Evolutionary conservation across 2,888 invertebrate genomes (phyloP).

Genomic region (Diarsia mendica): DNA sequence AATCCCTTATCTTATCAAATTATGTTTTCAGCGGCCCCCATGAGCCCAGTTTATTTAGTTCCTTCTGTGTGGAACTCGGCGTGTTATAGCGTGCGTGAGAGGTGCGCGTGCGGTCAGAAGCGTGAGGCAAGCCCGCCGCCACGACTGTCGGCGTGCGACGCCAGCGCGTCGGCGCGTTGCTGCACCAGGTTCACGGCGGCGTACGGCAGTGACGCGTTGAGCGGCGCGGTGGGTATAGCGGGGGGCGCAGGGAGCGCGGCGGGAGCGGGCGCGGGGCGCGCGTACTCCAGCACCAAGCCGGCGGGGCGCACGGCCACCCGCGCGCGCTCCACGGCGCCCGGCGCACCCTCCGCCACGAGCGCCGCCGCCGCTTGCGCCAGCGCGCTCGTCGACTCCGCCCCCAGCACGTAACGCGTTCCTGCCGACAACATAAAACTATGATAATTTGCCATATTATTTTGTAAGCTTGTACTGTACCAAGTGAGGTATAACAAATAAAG

Average conservation of each 20-base stretch:
- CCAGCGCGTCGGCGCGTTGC: constrained; percentile 91
- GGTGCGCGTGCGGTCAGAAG: constrained; percentile 84
- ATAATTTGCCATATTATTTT: not conserved
- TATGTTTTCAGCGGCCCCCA: not conserved
- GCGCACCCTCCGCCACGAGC: constrained; percentile 58
- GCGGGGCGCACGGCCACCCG: constrained; percentile 66
- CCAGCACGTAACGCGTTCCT: constrained; percentile 84
- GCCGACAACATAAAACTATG: constrained; percentile 16
- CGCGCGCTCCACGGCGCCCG: constrained; percentile 70
- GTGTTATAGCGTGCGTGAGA: not conserved
- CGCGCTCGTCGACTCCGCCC: constrained; percentile 79
- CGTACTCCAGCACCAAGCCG: constrained; percentile 64
- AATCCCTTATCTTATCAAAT: not conserved
- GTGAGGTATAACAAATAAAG: too few relatives aligned
- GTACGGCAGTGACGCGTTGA: constrained; percentile 80
- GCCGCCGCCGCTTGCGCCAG: constrained; percentile 68
- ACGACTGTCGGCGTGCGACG: constrained; percentile 93
- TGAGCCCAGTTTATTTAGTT: not conserved
- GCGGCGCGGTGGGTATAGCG: constrained; percentile 35
- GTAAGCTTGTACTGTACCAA: not conserved
- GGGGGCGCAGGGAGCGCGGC: constrained; percentile 59
- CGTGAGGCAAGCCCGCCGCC: constrained; percentile 93
- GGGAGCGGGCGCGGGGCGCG: constrained; percentile 41
- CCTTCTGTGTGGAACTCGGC: not conserved
- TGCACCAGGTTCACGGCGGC: constrained; percentile 92